Evolutionary conservation across 2,797 vertebrate genomes (phyloP), one percentile per base, ranked within the genome.

Genomic region (Anguilla obscura): DNA sequence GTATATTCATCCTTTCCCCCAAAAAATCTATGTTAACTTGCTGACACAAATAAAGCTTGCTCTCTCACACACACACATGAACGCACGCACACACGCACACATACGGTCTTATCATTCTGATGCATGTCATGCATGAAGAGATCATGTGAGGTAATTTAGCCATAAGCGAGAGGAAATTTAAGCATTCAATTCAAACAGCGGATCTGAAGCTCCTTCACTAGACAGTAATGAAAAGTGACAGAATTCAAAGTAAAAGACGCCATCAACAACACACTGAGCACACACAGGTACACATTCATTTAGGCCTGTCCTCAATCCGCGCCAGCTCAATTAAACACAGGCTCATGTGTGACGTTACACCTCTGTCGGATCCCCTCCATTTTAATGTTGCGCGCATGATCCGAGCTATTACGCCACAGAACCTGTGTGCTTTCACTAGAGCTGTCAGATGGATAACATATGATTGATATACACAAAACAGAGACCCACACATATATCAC

Each of bases 221-320:
- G 33, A 24, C 33, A 21, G 18, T 24, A 80, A 80, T 80, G 7
- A 80, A 80, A 80, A 80, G 76, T 80, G 76, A 80, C 74, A 79
- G 2, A 79, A 18, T 79, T 79, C 33, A 79, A 36, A 36, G 5
- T 16, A 80, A 80, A 48, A 24, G 40, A 45, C 76, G 18, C 30
- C 12, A 14, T 33, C 69, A 30, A 74, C 76, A 45, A 45, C 18
- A 16, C 40, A 80, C 5, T 45, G 33, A 21, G 40, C 18, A 40
- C 14, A 80, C 16, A 6, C 40, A 80, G 5, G 21, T 5, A 40
- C 16, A 48, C 69, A 74, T 12, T 6, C 14, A 48, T 45, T 45
- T 45, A 80, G 18, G 18, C 76, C 40, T 24, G 5, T 45, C 33
- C 76, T 45, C 76, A 2, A 36, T 76, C 27, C 71, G 21, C 33